Base-by-base conservation (phyloP, 2,888 invertebrate species). In the Hydrotaea cyrtoneurina region DNA sequence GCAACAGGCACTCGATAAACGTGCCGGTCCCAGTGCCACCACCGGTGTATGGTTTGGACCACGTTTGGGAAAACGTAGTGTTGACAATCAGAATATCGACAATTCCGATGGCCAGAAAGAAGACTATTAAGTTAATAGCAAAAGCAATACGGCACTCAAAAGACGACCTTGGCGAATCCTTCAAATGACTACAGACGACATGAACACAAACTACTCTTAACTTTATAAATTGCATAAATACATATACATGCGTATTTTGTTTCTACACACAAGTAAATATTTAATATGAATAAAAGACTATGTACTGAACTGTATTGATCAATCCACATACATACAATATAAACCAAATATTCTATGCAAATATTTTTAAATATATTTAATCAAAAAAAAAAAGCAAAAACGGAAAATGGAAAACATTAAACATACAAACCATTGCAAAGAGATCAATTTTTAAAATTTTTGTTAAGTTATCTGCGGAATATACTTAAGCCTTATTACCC, bases 1-100 rank as follows among this genome's bases (percentile, higher is more conserved):
- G 72, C 90, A 91, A 77, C 90, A 92, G 82, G 89, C 91, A 0
- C 81, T 92, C 69, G 91, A 91, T 13, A 92, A 92, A 83, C 90
- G 91, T 39, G 90, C 91, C 0, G 91, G 90, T 64, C 91, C 91
- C 7, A 90, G 92, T 77, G 92, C 92, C 62, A 93, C 92, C 50
- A 92, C 92, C 23, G 93, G 93, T 0, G 93, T 95, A 92, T 96
- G 95, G 96, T 95, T 95, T 87, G 96, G 95, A 50, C 95, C 95
- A 0, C 92, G 95, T 59, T 92, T 95, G 26, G 96, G 95, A 78
- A 93, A 94, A 83, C 91, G 91, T n/a, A 91, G 91, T 78, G 86
- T 90, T 4, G 86, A 88, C 66, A 87, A 78, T 21, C 77, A 83
- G 80, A 80, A 72, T 43, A 66, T 46, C 21, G 80, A 77, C 19